Base-by-base conservation (phyloP, 2,113 vertebrate species). In the Epinephelus fuscoguttatus region DNA sequence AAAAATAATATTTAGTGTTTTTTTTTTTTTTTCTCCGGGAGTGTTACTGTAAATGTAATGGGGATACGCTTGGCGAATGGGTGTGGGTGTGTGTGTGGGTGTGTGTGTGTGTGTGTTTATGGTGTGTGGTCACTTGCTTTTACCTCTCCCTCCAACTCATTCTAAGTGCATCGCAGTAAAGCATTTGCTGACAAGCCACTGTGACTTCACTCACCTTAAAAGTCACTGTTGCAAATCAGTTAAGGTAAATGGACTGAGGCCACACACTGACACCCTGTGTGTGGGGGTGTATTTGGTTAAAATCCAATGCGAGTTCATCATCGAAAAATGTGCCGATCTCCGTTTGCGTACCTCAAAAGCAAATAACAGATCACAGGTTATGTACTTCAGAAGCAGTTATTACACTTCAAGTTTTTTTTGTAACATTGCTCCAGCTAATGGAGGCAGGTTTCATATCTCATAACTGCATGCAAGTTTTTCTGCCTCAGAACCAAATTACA, bases 1-100 rank as follows among this genome's bases (percentile, higher is more conserved):
- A 59, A 84, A 80, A 85, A 78, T 78, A 67, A 86, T 84, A 81
- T 86, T 80, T 30, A 47, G 68, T 33, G 1, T 78, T 37, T 77
- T 40, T 82, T 13, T 49, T 30, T 30, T 52, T 27, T 70, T 30
- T 61, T 63, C 12, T 6, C 3, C n/a, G 63, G 25, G 61, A 70
- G 42, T 80, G 70, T 68, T 68, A 57, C 63, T 80, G 55, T 84
- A 76, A 80, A 84, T 69, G 25, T 55, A 84, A 73, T 37, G 15
- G 19, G 37, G 21, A 55, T 66, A 70, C 1, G 13, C 69, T 30
- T 56, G 6, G 49, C 53, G 55, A 19, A 37, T 75, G 25, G 67
- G 63, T 77, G n/a, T 57, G 66, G n/a, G n/a, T 75, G 49, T 47
- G 40, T 69, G 18, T 62, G 42, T 75, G 18, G 57, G 42, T 75